phyloP scores from a whole-genome alignment of 2,797 vertebrate species.

The Odontamblyopus lacepedii region DNA sequence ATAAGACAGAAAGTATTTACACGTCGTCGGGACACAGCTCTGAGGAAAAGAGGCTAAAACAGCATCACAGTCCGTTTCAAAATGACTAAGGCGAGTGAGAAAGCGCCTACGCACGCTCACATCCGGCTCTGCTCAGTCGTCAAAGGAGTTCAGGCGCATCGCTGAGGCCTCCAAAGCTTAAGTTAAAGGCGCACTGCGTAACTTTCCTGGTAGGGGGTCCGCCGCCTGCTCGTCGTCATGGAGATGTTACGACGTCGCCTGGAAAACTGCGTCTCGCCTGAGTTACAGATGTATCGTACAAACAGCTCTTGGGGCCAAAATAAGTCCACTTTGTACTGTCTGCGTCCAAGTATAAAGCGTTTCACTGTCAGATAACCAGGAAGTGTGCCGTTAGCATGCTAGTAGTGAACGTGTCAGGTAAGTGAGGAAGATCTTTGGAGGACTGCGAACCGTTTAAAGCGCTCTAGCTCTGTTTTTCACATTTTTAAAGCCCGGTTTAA shows the following conservation, averaged over 20 bases:
- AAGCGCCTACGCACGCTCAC: neutral
- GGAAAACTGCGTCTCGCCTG: neutral
- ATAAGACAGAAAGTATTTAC: conserved; percentile 48
- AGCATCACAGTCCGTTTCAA: conserved; percentile 35
- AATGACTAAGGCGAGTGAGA: conserved; percentile 45
- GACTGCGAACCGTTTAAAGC: no score
- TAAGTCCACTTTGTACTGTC: no score
- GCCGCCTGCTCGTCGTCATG: neutral
- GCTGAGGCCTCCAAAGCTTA: conserved; percentile 17
- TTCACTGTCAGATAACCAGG: no score
- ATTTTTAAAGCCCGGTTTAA: no score
- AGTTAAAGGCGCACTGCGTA: neutral
- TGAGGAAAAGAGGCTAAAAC: no score
- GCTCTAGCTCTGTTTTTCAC: no score
- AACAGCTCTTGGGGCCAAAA: no score
- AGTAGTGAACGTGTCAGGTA: no score
- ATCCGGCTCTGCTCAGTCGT: conserved; percentile 59
- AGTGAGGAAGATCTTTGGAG: no score
- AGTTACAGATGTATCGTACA: no score
- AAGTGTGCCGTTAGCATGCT: neutral
- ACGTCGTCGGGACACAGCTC: conserved; percentile 5
- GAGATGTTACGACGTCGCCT: neutral
- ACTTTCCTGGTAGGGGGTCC: neutral
- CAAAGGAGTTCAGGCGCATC: conserved; percentile 40
- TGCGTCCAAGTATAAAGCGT: no score